Evolutionary conservation across 2,888 invertebrate species (phyloP), one percentile per base, ranked within the genome.

Genomic region (Petrophora chlorosata): DNA sequence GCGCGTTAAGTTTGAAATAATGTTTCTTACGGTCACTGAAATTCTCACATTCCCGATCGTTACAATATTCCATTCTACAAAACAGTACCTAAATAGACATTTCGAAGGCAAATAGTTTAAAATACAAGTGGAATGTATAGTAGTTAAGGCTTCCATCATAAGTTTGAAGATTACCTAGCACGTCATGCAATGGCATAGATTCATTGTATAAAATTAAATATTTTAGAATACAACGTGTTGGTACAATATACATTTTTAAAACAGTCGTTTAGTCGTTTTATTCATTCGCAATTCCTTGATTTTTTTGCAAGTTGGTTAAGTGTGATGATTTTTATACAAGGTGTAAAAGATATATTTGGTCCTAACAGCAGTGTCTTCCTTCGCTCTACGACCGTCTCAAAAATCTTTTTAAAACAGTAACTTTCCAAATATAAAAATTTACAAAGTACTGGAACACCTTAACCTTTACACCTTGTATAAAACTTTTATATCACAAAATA

Each of bases 121-220:
- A 87, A 86, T 85, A 87, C 82, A 82, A 81, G 71, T 89, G 89
- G 89, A 89, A 89, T 89, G 89, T 89, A 83, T 76, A 85, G 76
- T 78, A 69, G 61, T 65, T 76, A 88, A 88, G 86, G 88, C 86
- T 78, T 79, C 76, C 65, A 66, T 89, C 86, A 87, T 89, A 89
- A 89, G 87, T 81, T 74, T 74, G 70, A 81, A 74, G 73, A 75
- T 73, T 68, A 69, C 59, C 64, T 69, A 62, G 53, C 55, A 51
- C 56, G 48, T 47, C 38, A 51, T 53, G 40, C 32, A 40, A 53
- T 61, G 58, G 46, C 53, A 57, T 60, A 63, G 54, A 61, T 30
- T 36, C 10, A 61, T 56, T 53, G 51, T 63, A 59, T 56, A 62
- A 54, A 62, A 35, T 59, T 42, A 38, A 29, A 40, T 17, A 45